A percentile compares a stretch with the other conserved stretches of the same genome.
These are phyloP conservation scores for Lepidurus apus DNA, from an alignment of 1,140 invertebrate species.

Conservation along the genomic window DNA sequence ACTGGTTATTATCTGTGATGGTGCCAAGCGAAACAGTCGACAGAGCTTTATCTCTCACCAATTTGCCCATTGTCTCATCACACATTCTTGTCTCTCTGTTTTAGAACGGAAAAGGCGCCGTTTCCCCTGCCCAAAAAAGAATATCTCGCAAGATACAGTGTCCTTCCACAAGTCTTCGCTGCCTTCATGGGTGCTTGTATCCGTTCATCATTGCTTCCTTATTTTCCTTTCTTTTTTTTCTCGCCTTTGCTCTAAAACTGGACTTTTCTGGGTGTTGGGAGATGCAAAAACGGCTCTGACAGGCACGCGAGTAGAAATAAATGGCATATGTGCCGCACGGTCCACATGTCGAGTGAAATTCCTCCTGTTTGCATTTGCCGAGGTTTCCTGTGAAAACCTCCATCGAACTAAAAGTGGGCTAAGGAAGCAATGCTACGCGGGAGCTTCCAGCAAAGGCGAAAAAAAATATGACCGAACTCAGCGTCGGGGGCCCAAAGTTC, in stretches of 20 bases:
- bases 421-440: not conserved
- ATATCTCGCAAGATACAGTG: no score
- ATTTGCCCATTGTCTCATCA: no score
- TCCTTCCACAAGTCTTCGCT: no score
- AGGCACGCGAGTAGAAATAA: constrained; percentile 7
- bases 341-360: constrained; percentile 9
- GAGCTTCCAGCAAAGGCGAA: not conserved
- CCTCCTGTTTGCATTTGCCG: constrained; percentile 21
- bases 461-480: not conserved
- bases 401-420: not conserved
- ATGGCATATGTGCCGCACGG: constrained; percentile 13
- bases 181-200: no score
- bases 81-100: no score
- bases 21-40: no score
- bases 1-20: no score
- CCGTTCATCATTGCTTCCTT: not conserved
- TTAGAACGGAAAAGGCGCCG: no score
- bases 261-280: not conserved
- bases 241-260: not conserved
- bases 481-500: not conserved
- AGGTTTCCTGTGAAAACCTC: not conserved
- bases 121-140: no score
- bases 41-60: no score
- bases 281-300: not conserved
- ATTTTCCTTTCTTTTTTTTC: not conserved